Evolutionary conservation across 1,140 invertebrate genomes (phyloP), one percentile per base, ranked within the genome.

Genomic region (Drosophila subobscura): DNA sequence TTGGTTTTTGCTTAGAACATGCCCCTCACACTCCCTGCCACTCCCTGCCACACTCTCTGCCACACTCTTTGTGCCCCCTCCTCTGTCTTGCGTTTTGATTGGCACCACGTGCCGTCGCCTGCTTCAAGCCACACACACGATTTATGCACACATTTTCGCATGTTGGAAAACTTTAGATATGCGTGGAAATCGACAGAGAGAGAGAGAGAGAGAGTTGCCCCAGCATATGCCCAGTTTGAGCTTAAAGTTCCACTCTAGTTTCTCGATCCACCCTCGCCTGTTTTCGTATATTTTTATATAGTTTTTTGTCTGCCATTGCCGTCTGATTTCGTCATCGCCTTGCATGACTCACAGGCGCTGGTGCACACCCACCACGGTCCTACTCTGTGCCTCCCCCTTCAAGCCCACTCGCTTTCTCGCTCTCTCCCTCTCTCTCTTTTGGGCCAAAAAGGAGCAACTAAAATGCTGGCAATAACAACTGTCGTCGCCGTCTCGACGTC

Each of bases 381-480:
- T 14, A n/a, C 12, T 40, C 10, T 16, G 56, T 40, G 25, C 45
- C 23, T 49, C 20, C 29, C 5, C 42, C 14, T 20, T 20, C 25
- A 45, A 46, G 16, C 7, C 29, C 33, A 55, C 55, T 23, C 14
- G 47, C 37, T 23, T n/a, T 10, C 6, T 14, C n/a, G 25, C 49
- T 4, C 42, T 47, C 20, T 37, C 27, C 16, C 27, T 29, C 29
- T 14, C 50, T n/a, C 20, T n/a, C 22, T 14, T 54, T 20, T 10
- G 27, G 12, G 5, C 37, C 42, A 37, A 52, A 53, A 25, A 45
- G 16, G 57, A 44, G 37, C 22, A 59, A 79, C 71, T 73, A 73
- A 64, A 66, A 41, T 51, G 45, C 71, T 77, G 66, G 66, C 67
- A 72, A 77, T 77, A 77, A 76, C 77, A 80, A 81, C 72, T 81